Evolutionary conservation across 2,888 invertebrate species (phyloP), one percentile per base, ranked within the genome.

Genomic region (Platycnemis pennipes): DNA sequence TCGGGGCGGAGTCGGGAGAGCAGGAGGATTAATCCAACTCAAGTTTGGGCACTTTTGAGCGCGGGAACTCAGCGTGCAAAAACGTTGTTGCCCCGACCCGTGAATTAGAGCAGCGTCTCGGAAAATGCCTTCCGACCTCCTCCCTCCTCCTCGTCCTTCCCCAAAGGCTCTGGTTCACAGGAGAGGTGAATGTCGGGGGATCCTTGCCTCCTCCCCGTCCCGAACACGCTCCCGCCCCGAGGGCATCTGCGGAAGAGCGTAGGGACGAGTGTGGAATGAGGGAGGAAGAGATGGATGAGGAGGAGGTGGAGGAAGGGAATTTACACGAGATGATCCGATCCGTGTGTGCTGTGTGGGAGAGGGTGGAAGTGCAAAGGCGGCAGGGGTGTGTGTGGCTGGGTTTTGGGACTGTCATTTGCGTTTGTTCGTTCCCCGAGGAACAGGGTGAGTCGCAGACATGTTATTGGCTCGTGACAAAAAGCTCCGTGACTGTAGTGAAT

Each of bases 61-160:
- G 77, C 5, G 77, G 77, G 37, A 16, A 26, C n/a, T 22, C 77
- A 37, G 22, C n/a, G 63, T 19, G 26, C 63, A 63, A 77, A 77
- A 77, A 77, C 77, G 37, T 77, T 77, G 77, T 77, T 77, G 77
- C 77, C 37, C 31, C 77, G 77, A 77, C 77, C 37, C 37, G 77
- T 77, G 77, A 77, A 77, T 77, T 77, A 77, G 77, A 37, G 77
- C 77, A 77, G 77, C 77, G 31, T 77, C 77, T 77, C 77, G 77
- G 77, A 77, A 77, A 77, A 77, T 77, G 31, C 77, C 77, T 77
- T 77, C 37, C 77, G 77, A 77, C 77, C 77, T 77, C 77, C 31
- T 26, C 11, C 77, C 37, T 37, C 31, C 77, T 5, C 5, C 63
- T 16, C 22, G 5, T 26, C 63, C 16, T 16, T 7, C 49, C 8